phyloP scores from a whole-genome alignment of 1,140 invertebrate species.

The Paramacrobiotus metropolitanus region DNA sequence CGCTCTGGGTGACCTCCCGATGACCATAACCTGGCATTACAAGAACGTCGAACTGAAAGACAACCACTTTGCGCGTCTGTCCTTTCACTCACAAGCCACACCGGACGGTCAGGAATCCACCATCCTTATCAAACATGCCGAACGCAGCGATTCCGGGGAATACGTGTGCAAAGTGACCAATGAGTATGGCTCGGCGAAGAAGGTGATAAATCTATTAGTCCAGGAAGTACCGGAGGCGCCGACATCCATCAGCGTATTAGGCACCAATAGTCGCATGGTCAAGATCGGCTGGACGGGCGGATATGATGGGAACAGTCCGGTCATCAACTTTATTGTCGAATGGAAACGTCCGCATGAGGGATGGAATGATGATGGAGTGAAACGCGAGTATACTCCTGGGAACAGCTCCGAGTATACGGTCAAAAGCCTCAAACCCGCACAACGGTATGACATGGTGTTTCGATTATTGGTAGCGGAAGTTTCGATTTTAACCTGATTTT shows the following conservation, averaged over 20 bases:
- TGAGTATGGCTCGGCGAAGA: background rate
- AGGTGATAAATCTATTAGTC: background rate
- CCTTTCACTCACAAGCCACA: background rate
- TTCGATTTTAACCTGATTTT: too few relatives aligned
- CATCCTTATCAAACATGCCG: background rate
- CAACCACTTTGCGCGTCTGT: background rate
- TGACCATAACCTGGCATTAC: conserved; percentile 20
- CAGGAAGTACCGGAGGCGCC: background rate
- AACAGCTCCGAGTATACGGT: conserved; percentile 27
- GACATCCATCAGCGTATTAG: background rate
- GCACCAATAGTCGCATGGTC: conserved; percentile 13
- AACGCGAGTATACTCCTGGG: background rate
- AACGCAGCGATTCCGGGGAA: background rate
- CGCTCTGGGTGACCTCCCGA: conserved; percentile 22
- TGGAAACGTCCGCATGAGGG: background rate
- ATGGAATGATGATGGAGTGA: background rate
- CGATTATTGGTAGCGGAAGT: too few relatives aligned
- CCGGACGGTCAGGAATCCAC: background rate
- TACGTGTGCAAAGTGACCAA: background rate
- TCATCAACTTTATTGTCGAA: conserved; percentile 14
- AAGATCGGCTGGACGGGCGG: conserved; percentile 17
- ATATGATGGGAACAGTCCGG: conserved; percentile 19
- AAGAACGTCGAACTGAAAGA: background rate
- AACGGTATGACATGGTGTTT: too few relatives aligned
- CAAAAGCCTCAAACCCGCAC: conserved; percentile 53